Evolutionary conservation across 1,140 invertebrate species (phyloP), one percentile per base, ranked within the genome.

Genomic region (Pachyrhynchus sulphureomaculatus): DNA sequence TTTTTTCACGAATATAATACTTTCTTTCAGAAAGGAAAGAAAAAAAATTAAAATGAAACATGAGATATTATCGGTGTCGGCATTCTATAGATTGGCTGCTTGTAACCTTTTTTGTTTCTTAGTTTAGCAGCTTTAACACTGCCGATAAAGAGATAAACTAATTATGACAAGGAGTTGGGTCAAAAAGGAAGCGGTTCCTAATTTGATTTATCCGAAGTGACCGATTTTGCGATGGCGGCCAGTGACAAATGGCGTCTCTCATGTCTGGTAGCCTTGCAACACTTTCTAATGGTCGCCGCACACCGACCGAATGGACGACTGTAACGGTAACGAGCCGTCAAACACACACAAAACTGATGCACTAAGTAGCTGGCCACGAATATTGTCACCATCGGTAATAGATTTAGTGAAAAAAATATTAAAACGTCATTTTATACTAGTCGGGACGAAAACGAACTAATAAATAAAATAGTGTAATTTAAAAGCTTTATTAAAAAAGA

Each of bases 251-350:
- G 42, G 23, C 42, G 42, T 45, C 42, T 20, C 42, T 45, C 42
- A 45, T 23, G 15, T 45, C 42, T n/a, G 20, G 21, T 45, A 51
- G 33, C 29, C 29, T 33, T 51, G 26, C 47, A 51, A 18, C 47
- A 51, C 47, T 51, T 51, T 51, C 47, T 51, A 51, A 51, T 51
- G 47, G 33, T 23, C 47, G n/a, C 13, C 13, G n/a, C n/a, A 4
- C 18, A 20, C 42, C 42, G 21, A 10, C 8, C 20, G n/a, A 15
- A 41, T 9, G 42, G 42, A 24, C 42, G 18, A 45, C 20, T 18
- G 42, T 15, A 45, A 51, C 47, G 29, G 47, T 51, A 51, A 51
- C 47, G 23, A 51, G 15, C 47, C 33, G 47, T 36, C 47, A 51
- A 51, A 51, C 26, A 33, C 47, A 51, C 13, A n/a, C n/a, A n/a